phyloP scores from a whole-genome alignment of 2,888 invertebrate genomes.

The Netelia fuscicornis region DNA sequence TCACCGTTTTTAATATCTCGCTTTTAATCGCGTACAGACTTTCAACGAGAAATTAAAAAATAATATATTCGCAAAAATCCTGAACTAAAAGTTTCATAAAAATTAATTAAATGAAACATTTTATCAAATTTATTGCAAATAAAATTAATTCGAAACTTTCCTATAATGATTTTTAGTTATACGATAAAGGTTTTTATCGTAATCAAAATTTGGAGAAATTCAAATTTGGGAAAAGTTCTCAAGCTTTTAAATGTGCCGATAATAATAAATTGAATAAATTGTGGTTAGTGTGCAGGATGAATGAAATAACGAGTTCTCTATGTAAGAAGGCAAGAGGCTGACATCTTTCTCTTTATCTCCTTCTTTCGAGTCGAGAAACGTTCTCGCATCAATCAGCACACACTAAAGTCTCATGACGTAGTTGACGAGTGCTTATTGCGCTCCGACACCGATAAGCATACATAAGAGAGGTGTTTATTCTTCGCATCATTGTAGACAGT shows the following conservation, averaged over 20 bases:
- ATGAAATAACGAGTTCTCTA: not conserved
- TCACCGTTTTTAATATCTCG: not conserved
- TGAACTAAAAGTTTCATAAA: too few relatives aligned
- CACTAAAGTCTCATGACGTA: slow-evolving; percentile 60
- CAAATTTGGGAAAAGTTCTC: too few relatives aligned
- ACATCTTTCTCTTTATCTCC: not conserved
- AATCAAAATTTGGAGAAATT: too few relatives aligned
- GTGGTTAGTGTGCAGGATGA: not conserved
- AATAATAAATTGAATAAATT: not conserved
- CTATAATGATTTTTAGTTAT: too few relatives aligned
- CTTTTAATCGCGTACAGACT: too few relatives aligned
- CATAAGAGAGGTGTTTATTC: slow-evolving; percentile 63
- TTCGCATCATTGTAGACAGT: slow-evolving; percentile 57
- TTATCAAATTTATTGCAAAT: too few relatives aligned
- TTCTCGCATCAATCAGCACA: slow-evolving; percentile 60
- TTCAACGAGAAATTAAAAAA: too few relatives aligned
- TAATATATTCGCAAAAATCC: too few relatives aligned
- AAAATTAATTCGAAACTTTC: too few relatives aligned
- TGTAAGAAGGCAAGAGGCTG: not conserved
- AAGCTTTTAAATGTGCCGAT: too few relatives aligned
- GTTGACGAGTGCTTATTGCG: slow-evolving; percentile 64
- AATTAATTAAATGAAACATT: too few relatives aligned
- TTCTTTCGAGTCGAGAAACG: slow-evolving; percentile 15
- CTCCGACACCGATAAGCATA: slow-evolving; percentile 67
- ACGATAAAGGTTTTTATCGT: too few relatives aligned